These are phyloP conservation scores for Dendrolimus pini DNA, from an alignment of 2,888 invertebrate genomes.

Conservation along the genomic window DNA sequence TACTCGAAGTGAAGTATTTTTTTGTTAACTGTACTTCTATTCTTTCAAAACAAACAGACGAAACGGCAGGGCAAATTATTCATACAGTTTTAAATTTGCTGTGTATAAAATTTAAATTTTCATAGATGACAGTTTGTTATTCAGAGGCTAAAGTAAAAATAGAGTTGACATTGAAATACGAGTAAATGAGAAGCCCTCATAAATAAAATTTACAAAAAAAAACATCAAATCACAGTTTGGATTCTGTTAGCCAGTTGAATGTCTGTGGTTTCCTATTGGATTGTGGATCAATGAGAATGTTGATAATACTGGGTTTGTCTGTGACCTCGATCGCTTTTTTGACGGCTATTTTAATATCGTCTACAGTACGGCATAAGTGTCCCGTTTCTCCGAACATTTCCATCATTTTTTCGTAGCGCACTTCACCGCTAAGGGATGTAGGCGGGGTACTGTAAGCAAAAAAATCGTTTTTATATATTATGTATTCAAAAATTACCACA, in stretches of 20 bases:
- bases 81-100: too few species aligned
- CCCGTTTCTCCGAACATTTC: slow-evolving; percentile 90
- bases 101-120: too few species aligned
- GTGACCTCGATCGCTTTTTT: slow-evolving; percentile 79
- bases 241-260: slow-evolving; percentile 95
- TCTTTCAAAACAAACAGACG: too few species aligned
- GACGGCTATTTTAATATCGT: slow-evolving; percentile 85
- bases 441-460: slow-evolving; percentile 84
- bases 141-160: too few species aligned
- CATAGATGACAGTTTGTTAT: too few species aligned
- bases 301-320: slow-evolving; percentile 90
- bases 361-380: slow-evolving; percentile 85
- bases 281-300: slow-evolving; percentile 91
- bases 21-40: too few species aligned
- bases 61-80: too few species aligned
- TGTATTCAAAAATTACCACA: background rate
- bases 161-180: too few species aligned
- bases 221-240: slow-evolving; percentile 82
- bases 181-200: too few species aligned
- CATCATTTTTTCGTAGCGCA: slow-evolving; percentile 94
- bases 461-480: slow-evolving; percentile 1
- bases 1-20: too few species aligned
- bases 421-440: slow-evolving; percentile 84
- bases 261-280: slow-evolving; percentile 94
- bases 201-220: too few species aligned